Evolutionary conservation across 1,140 invertebrate species (phyloP).

Genomic region (Drosophila dunni): DNA sequence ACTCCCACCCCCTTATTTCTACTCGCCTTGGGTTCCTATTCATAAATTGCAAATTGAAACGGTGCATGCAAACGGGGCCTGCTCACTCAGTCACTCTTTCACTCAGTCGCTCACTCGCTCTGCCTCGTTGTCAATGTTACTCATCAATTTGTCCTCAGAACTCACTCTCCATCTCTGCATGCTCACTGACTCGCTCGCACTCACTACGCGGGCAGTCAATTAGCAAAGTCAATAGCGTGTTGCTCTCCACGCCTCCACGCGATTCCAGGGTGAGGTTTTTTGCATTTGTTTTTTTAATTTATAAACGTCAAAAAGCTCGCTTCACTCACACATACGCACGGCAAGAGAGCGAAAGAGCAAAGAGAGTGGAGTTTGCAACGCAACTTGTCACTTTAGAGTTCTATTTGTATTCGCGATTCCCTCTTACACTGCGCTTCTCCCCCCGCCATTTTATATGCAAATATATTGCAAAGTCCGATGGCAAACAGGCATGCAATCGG

Average conservation of each 20-base stretch:
- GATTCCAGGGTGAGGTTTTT: slow-evolving; percentile 39
- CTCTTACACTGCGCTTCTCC: no score
- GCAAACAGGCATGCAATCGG: slow-evolving; percentile 52
- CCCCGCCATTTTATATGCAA: slow-evolving; percentile 9
- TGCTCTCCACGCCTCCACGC: slow-evolving; percentile 29
- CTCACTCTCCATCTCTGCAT: neutral
- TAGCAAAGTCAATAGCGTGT: slow-evolving; percentile 77
- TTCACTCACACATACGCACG: slow-evolving; percentile 6
- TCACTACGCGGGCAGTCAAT: slow-evolving; percentile 58
- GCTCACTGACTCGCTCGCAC: slow-evolving; percentile 13
- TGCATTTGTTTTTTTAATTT: slow-evolving; percentile 77
- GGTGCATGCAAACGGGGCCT: slow-evolving; percentile 24
- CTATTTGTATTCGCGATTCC: slow-evolving; percentile 36
- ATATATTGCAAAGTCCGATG: slow-evolving; percentile 46
- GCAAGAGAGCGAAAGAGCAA: neutral
- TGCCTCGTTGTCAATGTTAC: neutral
- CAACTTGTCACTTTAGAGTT: slow-evolving; percentile 43
- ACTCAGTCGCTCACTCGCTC: slow-evolving; percentile 2
- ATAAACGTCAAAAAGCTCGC: slow-evolving; percentile 68
- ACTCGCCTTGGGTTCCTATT: neutral
- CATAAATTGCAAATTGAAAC: slow-evolving; percentile 35
- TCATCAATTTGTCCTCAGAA: slow-evolving; percentile 23
- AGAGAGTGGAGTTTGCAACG: neutral
- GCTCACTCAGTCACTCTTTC: neutral
- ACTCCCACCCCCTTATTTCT: neutral